Evolutionary conservation across 1,140 invertebrate species (phyloP), one percentile per base, ranked within the genome.

Genomic region (Mylabris phalerata): DNA sequence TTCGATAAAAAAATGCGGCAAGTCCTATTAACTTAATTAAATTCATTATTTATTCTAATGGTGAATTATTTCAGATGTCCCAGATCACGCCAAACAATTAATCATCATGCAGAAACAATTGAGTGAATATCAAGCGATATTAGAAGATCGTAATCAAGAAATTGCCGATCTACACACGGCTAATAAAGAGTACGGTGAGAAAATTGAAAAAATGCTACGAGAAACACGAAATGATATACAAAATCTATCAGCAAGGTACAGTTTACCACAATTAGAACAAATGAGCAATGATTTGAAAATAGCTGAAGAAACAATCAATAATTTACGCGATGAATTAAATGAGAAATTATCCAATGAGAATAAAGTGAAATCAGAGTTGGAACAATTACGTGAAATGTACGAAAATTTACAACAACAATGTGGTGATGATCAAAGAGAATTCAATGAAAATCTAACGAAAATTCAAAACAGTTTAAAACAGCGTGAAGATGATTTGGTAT

Each of bases 241-340:
- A 42, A 67, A 66, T 55, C 48, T 69, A 4, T 67, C 67, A n/a
- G 50, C 56, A 5, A 69, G 67, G 56, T 69, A 69, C 43, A 67
- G 59, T 48, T 43, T 67, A 46, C 67, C 67, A 7, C 52, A 67
- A 50, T 50, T 69, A 19, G 62, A 66, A 42, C 55, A 57, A 50
- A 69, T 69, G 67, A 64, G 48, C n/a, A 59, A 67, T 40, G 67
- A 69, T 60, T 49, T 69, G 27, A 55, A 63, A 57, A 61, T 60
- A 45, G 60, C 65, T 1, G 57, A 63, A 40, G 49, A 54, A 39
- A 65, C 49, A 50, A 61, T 62, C n/a, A 61, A 59, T 48, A 42
- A 51, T 43, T 58, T 67, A 59, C 62, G 56, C 39, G 50, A 27
- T 52, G 54, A 57, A 52, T 57, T 52, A 50, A 10, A 24, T 25